Evolutionary conservation across 2,113 vertebrate species (phyloP), one percentile per base, ranked within the genome.

Genomic region (Poicephalus gulielmi): DNA sequence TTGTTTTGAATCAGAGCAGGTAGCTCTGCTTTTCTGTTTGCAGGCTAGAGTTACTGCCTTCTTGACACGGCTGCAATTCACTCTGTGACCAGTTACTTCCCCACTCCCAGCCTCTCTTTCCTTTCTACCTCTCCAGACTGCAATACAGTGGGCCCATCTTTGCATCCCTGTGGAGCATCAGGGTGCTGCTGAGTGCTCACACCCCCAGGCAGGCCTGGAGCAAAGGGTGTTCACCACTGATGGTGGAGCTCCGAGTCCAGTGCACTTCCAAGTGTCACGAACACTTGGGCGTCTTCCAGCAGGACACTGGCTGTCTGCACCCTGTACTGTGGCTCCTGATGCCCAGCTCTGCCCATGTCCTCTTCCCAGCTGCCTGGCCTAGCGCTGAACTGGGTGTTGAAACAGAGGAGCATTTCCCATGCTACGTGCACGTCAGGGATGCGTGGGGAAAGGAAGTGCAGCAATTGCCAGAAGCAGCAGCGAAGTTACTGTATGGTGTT

Each of bases 381-480:
- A 4, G 4, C 1, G 1, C 66, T 46, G 81, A 92, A 77, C 47
- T 41, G 5, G 39, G 52, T 85, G 47, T 84, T 81, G 68, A 88
- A 94, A 81, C 44, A 60, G 70, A 87, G 77, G 63, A 95, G 63
- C 44, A 11, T 76, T 95, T 95, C 70, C 94, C 68, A 70, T 63
- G 70, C 33, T 30, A 44, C 1, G 0, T 67, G 77, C 62, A 20
- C 1, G 11, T 89, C 83, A 23, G 70, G 85, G 67, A 66, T 1
- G 10, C 0, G 0, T 14, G 44, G 44, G 70, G 63, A 88, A 79
- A 91, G 77, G 86, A 94, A 87, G 52, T 8, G 28, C 37, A 75
- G 80, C 60, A 37, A 31, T 78, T 92, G 81, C 85, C 91, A 96
- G 87, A 91, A 85, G 77, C 86, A 94, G 85, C 74, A 46, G 33